Evolutionary conservation across 53 echinoderm and acorn worm species (phyloP), one percentile per base, ranked within the genome.

Genomic region (Apostichopus leukothele): DNA sequence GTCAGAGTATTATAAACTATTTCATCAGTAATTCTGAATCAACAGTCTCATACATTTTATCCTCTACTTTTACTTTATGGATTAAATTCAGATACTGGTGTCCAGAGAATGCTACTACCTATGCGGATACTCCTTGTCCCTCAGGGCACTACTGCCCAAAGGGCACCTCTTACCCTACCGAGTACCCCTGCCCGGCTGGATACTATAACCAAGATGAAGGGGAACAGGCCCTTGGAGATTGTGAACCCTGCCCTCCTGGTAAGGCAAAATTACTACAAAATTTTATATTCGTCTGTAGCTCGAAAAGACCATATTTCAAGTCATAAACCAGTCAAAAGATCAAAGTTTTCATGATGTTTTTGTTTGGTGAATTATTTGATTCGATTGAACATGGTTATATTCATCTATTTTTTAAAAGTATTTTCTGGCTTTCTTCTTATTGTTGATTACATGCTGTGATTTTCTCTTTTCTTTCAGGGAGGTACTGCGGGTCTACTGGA

Each of bases 201-300:
- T 96, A 93, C 88, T 97, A 95, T 92, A 97, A 97, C 83, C 94
- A 93, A 90, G 96, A 92, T 78, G 88, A 94, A 89, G 93, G 92
- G 73, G 94, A 95, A 74, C 88, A 94, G 13, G 74, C 73, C 4
- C 67, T 97, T 12, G 91, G 83, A 6, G 98, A 97, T 81, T 97
- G 98, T 90, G 95, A 97, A 75, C 98, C 98, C 0, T 97, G 98
- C 21, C 91, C 92, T 74, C 98, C 98, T 66, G 98, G 98, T 97
- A 81, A 89, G 91, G 54, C 39, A 39, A 39, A 25, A 25, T 25
- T 25, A 25, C 25, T 25, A 25, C 25, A 25, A 16, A 3, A 13
- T 53, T 83, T 39, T 0, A 39, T 39, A 39, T 39, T 39, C 39
- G 39, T 39, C 39, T 39, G 39, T 3, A 39, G 39, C 39, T 39